Evolutionary conservation across 30 jellyfish, hydroid and myxozoan species (phyloP).

Genomic region (Pseudorhiza aurosa): DNA sequence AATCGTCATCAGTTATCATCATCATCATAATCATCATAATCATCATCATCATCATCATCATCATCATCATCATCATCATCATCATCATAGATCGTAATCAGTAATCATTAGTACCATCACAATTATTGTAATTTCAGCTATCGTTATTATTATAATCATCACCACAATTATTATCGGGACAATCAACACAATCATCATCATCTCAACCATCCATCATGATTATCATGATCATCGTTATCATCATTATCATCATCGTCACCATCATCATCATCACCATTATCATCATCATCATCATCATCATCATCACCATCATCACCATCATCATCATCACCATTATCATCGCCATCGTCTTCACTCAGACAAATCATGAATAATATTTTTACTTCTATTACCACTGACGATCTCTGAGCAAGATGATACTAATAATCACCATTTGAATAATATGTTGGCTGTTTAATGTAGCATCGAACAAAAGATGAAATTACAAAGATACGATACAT

Average conservation of each 20-base stretch:
- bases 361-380: no score
- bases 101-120: neutral
- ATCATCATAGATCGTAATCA: neutral
- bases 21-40: neutral
- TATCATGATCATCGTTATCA: neutral
- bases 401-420: no score
- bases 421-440: no score
- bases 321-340: neutral
- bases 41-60: neutral
- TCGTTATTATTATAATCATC: neutral
- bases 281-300: neutral
- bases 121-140: neutral
- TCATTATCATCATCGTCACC: neutral
- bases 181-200: neutral
- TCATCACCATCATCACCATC: neutral
- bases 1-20: neutral
- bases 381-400: no score
- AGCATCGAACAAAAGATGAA: no score
- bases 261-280: neutral
- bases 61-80: neutral
- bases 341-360: neutral
- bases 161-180: neutral
- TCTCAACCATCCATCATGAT: neutral
- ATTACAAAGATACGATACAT: no score
- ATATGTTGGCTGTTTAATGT: no score